Conservation (phyloP, 2,113 vertebrate genomes). For the Myocastor coypus region DNA sequence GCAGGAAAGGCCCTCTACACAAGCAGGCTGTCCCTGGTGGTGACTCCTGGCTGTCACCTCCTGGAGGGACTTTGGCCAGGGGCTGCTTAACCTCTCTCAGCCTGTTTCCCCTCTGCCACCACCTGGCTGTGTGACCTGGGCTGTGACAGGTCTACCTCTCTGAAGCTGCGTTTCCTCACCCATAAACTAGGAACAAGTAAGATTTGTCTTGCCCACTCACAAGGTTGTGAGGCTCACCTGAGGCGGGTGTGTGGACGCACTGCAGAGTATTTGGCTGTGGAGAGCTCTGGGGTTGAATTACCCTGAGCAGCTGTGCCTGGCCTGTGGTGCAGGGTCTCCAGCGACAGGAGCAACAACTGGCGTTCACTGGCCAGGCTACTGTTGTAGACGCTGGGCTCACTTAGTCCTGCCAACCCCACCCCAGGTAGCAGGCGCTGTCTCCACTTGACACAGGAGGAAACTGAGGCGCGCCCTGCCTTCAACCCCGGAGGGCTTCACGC, state of each 20-base stretch:
- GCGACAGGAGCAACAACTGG: not conserved
- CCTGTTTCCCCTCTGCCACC: not conserved
- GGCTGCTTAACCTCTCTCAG: not conserved
- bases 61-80: not conserved
- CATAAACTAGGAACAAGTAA: not conserved
- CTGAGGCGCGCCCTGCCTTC: not conserved
- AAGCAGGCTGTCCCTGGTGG: not conserved
- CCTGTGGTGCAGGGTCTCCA: not conserved
- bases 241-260: not conserved
- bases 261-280: not conserved
- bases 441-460: not conserved
- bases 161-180: not conserved
- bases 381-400: rapidly evolving
- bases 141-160: not conserved
- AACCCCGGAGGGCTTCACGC: not conserved
- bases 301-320: not conserved
- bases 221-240: not conserved
- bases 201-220: not conserved
- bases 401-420: not conserved
- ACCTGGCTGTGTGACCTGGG: not conserved
- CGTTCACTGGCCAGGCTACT: rapidly evolving
- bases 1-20: not conserved
- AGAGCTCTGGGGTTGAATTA: not conserved
- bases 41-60: not conserved
- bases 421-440: not conserved